Percentiles rank a stretch among this genome's conserved stretches.
phyloP scores from a whole-genome alignment of 1,140 invertebrate genomes.

The Drosophila melanogaster region DNA sequence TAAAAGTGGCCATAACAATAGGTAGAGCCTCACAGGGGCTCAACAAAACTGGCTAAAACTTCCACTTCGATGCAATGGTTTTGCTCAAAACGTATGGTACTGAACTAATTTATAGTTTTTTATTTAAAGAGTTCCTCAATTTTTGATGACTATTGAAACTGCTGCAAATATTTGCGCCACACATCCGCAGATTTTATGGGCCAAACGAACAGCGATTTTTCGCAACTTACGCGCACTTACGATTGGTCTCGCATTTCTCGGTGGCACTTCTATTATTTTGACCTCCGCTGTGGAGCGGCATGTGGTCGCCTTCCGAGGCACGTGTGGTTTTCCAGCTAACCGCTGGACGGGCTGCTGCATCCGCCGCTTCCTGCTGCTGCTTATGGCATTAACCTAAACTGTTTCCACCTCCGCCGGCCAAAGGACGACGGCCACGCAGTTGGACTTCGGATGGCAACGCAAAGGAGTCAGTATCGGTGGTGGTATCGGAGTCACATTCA shows the following conservation, averaged over 20 bases:
- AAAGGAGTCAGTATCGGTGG: constrained; percentile 1
- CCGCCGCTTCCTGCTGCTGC: constrained; percentile 60
- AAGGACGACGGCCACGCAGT: constrained; percentile 15
- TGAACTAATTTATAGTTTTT: background rate
- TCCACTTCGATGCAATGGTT: no score
- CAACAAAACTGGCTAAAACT: background rate
- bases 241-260: constrained; percentile 28
- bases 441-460: constrained; percentile 23
- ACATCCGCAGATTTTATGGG: no score
- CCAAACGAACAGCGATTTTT: background rate
- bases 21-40: background rate
- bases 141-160: no score
- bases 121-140: no score
- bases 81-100: no score
- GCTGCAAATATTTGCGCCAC: no score
- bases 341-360: constrained; percentile 33
- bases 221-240: background rate
- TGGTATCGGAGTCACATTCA: constrained; percentile 16
- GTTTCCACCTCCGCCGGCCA: constrained; percentile 65
- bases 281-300: constrained; percentile 54
- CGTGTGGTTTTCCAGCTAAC: constrained; percentile 84
- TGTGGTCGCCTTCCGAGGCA: constrained; percentile 77
- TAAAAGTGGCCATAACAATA: constrained; percentile 16
- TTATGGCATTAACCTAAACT: constrained; percentile 78
- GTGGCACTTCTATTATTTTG: constrained; percentile 47